Evolutionary conservation across 2,888 invertebrate species (phyloP).

Genomic region (Microchrysa polita): DNA sequence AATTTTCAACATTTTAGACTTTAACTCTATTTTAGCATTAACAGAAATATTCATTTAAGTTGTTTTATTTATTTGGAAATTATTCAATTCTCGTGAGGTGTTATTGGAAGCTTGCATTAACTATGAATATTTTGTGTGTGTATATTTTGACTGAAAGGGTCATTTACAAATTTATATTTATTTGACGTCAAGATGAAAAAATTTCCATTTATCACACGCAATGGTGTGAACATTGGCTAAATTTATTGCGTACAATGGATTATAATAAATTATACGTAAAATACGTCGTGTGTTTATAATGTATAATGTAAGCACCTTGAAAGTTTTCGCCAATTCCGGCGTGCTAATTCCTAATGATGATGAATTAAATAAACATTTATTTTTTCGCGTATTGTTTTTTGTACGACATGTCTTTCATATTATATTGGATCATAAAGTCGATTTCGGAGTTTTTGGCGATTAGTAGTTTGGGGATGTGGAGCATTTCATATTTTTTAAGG

Average conservation of each 20-base stretch:
- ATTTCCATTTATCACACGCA: conserved; percentile 25
- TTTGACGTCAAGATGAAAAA: conserved; percentile 19
- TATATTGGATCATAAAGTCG: background rate
- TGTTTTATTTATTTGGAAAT: conserved; percentile 36
- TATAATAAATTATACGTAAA: conserved; percentile 18
- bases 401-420: background rate
- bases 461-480: conserved; percentile 5
- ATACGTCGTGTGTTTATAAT: background rate
- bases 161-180: conserved; percentile 21
- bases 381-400: conserved; percentile 22
- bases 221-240: conserved; percentile 35
- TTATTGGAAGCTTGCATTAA: conserved; percentile 34
- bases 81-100: conserved; percentile 26
- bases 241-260: conserved; percentile 32
- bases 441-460: conserved; percentile 22
- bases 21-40: background rate
- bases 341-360: no score
- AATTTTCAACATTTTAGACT: background rate
- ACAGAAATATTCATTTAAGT: conserved; percentile 2
- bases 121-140: no score
- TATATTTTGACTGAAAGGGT: conserved; percentile 36
- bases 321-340: conserved; percentile 22
- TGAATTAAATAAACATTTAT: conserved; percentile 22
- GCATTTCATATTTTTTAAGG: background rate
- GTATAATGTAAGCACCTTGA: background rate